A percentile compares a stretch with the other conserved stretches of the same genome.
These are phyloP conservation scores for Dicentrarchus labrax DNA, from an alignment of 2,113 vertebrate species.

Conservation along the genomic window DNA sequence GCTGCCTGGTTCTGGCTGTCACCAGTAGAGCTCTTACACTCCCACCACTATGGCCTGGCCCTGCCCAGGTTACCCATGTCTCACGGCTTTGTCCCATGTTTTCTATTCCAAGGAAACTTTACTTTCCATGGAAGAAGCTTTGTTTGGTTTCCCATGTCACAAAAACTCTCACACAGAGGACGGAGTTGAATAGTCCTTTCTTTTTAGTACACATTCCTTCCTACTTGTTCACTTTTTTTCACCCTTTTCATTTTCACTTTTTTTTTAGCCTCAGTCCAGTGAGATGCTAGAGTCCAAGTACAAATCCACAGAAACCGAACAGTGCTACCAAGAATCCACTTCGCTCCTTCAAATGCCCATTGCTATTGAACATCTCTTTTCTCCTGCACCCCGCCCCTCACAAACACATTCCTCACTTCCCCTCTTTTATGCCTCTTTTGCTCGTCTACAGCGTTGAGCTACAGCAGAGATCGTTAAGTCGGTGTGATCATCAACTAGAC, in stretches of 20 bases:
- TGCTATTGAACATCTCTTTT: constrained; percentile 48
- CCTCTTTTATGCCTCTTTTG: constrained; percentile 34
- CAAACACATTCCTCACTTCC: constrained; percentile 57
- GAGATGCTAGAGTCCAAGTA: constrained; percentile 23
- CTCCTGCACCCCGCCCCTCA: constrained; percentile 26
- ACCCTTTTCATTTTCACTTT: constrained; percentile 3
- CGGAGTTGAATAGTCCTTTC: neutral
- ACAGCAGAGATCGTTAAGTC: constrained; percentile 52
- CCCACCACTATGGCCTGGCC: constrained; percentile 49
- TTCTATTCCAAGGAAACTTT: constrained; percentile 39
- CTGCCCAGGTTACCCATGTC: constrained; percentile 66
- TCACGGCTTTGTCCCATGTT: constrained; percentile 47
- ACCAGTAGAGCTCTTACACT: constrained; percentile 39
- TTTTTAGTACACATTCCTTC: constrained; percentile 24
- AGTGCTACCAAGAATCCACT: constrained; percentile 68
- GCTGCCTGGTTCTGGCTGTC: constrained; percentile 49
- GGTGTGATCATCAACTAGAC: constrained; percentile 34
- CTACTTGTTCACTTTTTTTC: constrained; percentile 11
- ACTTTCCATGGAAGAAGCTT: constrained; percentile 33
- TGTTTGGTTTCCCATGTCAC: constrained; percentile 32
- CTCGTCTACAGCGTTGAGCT: constrained; percentile 35
- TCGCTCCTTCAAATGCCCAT: constrained; percentile 35
- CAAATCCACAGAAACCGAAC: constrained; percentile 73
- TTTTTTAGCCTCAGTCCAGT: neutral
- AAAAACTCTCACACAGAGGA: constrained; percentile 2